Evolutionary conservation across 2,888 invertebrate genomes (phyloP), one percentile per base, ranked within the genome.

Genomic region (Gisinianus flammeolus): DNA sequence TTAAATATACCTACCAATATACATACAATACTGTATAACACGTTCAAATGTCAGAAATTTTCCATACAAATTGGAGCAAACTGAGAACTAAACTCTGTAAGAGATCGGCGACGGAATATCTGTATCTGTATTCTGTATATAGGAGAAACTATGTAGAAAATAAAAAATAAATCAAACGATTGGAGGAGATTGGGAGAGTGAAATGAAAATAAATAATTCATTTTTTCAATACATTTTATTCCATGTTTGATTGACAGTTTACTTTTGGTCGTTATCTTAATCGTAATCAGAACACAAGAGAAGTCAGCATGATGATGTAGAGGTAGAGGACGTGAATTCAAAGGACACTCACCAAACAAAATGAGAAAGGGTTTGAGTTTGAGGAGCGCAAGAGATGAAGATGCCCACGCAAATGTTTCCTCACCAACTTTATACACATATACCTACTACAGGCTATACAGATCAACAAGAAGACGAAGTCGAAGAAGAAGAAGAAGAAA

Each of bases 201-300:
- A n/a, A n/a, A n/a, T n/a, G n/a, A n/a, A n/a, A n/a, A n/a, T n/a
- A n/a, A n/a, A n/a, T n/a, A n/a, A n/a, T n/a, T n/a, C n/a, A n/a
- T n/a, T n/a, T n/a, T n/a, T n/a, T n/a, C n/a, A n/a, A n/a, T n/a
- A n/a, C n/a, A n/a, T n/a, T n/a, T n/a, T n/a, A n/a, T n/a, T n/a
- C 26, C 22, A 62, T 62, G 24, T 28, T 26, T 62, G 62, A 62
- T 62, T 62, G 62, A 62, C 62, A 62, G 28, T 12, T 62, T 62
- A 62, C 24, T 28, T n/a, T 62, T 22, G 62, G 26, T 62, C 26
- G 26, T 26, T 6, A 62, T 62, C 62, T 62, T 62, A 62, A 62
- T 62, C 62, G 62, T 24, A 62, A 62, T 62, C 62, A 62, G 28
- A 62, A 62, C 22, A 62, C 6, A 62, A 62, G 12, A 62, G 6